phyloP scores from a whole-genome alignment of 2,797 vertebrate species.

The Halcyon badia region DNA sequence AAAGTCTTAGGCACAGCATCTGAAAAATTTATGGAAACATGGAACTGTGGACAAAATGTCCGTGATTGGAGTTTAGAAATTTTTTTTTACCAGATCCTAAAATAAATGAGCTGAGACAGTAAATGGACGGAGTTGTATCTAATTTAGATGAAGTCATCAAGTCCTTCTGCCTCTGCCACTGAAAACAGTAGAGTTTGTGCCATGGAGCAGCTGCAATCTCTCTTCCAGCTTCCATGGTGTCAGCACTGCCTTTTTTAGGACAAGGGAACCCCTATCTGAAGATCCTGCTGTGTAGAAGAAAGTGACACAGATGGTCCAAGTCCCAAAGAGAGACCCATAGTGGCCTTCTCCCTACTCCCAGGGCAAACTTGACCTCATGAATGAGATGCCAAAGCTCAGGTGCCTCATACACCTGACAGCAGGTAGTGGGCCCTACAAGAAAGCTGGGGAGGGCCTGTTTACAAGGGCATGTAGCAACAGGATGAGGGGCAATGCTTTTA shows the following conservation, averaged over 20 bases:
- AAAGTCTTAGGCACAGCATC: not conserved
- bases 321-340: rapidly evolving
- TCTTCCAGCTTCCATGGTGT: not conserved
- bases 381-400: not conserved
- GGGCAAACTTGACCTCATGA: not conserved
- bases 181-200: not conserved
- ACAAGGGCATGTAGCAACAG: no score
- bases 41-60: not conserved
- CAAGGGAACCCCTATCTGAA: not conserved
- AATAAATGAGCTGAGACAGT: not conserved
- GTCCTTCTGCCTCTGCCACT: not conserved
- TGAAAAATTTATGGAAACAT: not conserved
- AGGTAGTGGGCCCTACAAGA: not conserved
- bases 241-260: not conserved
- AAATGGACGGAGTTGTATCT: not conserved
- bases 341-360: not conserved
- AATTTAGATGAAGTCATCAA: not conserved
- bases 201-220: not conserved
- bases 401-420: not conserved
- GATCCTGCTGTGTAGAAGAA: rapidly evolving
- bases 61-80: not conserved
- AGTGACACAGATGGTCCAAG: not conserved
- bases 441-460: no score
- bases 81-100: not conserved
- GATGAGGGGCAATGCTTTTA: no score